These are phyloP conservation scores for Cheiracanthium punctorium DNA, from an alignment of 2,888 invertebrate species.

Conservation along the genomic window DNA sequence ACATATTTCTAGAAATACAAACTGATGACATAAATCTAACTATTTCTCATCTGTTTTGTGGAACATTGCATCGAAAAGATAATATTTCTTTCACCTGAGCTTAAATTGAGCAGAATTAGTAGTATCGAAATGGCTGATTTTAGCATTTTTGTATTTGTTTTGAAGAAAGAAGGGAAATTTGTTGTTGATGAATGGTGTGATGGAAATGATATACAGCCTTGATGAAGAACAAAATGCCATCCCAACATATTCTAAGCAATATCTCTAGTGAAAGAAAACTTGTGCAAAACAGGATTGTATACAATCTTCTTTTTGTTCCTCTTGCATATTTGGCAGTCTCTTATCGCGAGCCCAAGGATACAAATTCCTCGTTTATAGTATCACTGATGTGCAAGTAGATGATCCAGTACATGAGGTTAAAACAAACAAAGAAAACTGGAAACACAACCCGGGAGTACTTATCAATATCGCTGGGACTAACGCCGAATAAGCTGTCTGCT, in stretches of 20 bases:
- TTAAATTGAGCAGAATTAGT: conserved; percentile 63
- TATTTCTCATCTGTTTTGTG: conserved; percentile 31
- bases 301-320: conserved; percentile 49
- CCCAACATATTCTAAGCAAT: conserved; percentile 62
- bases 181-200: too few species aligned
- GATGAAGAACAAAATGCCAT: too few species aligned
- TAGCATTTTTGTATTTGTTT: too few species aligned
- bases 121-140: too few species aligned
- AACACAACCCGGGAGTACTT: conserved; percentile 99
- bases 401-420: conserved; percentile 99
- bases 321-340: conserved; percentile 63
- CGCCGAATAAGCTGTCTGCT: conserved; percentile 91
- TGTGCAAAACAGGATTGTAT: conserved; percentile 67
- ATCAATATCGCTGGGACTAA: conserved; percentile 98
- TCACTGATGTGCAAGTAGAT: conserved; percentile 97
- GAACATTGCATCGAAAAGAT: conserved; percentile 57
- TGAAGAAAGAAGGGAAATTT: too few species aligned
- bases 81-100: conserved; percentile 65
- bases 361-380: conserved; percentile 70
- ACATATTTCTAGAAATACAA: conserved; percentile 45
- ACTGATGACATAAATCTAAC: conserved; percentile 62
- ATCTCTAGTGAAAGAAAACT: conserved; percentile 66
- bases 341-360: conserved; percentile 68
- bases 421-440: conserved; percentile 98
- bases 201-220: too few species aligned